Conservation (phyloP, 2,888 invertebrate species). For the Trachelus stipa region DNA sequence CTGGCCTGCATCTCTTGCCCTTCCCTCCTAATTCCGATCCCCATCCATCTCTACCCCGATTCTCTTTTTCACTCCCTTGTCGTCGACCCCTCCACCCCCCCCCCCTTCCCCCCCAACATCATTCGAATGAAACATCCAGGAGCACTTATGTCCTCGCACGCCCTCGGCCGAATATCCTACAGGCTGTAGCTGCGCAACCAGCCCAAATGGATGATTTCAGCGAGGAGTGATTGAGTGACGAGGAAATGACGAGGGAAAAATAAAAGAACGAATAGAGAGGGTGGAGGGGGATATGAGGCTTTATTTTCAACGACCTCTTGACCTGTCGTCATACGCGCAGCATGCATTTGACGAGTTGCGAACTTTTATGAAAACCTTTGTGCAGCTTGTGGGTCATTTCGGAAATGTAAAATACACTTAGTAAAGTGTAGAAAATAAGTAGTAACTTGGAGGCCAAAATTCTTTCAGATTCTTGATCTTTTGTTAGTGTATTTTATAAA, state of each 20-base stretch:
- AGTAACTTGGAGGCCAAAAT: neutral
- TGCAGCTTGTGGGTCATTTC: neutral
- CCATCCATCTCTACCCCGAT: neutral
- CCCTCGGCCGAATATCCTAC: neutral
- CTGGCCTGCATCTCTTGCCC: constrained; percentile 34
- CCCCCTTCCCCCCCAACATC: constrained; percentile 29
- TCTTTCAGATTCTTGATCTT: neutral
- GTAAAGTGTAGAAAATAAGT: neutral
- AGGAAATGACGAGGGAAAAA: neutral
- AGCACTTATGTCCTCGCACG: neutral
- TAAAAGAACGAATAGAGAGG: neutral
- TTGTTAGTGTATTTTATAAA: neutral
- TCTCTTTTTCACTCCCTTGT: neutral
- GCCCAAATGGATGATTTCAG: constrained; percentile 8
- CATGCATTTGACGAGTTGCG: neutral
- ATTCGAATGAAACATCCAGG: constrained; percentile 23
- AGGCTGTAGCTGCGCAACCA: neutral
- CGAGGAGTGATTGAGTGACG: neutral
- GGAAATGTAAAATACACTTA: neutral
- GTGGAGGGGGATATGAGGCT: too few relatives aligned
- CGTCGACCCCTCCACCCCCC: constrained; percentile 25
- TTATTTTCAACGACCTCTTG: neutral
- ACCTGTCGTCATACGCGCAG: neutral
- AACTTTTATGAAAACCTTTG: neutral
- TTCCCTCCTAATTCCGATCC: constrained; percentile 23